Conservation (phyloP, 2,888 invertebrate species). For the Gortyna flavago region DNA sequence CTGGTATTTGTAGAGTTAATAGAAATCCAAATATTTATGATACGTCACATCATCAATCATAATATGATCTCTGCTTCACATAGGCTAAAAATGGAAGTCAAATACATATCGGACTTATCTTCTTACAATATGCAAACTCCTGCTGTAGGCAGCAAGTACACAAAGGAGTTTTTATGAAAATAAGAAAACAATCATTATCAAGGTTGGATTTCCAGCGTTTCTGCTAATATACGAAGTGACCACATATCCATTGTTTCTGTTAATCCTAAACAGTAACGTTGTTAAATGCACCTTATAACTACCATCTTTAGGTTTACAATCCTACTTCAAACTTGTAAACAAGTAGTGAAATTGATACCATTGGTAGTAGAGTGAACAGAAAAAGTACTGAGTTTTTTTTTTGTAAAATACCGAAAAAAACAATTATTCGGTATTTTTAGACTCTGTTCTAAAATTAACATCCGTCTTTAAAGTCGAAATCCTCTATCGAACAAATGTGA, state of each 20-base stretch:
- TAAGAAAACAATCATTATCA: constrained; percentile 3
- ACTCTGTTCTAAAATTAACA: background rate
- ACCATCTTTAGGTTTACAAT: constrained; percentile 3
- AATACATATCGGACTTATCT: background rate
- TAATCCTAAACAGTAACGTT: background rate
- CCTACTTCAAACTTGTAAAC: background rate
- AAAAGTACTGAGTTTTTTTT: constrained; percentile 1
- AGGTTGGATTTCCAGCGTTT: background rate
- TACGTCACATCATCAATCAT: background rate
- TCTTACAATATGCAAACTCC: background rate
- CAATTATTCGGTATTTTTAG: background rate
- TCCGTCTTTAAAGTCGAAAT: background rate
- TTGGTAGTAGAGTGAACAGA: constrained; percentile 15
- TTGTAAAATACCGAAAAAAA: background rate
- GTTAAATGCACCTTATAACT: constrained; percentile 16
- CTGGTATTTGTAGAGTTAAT: background rate
- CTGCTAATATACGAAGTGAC: constrained; percentile 5
- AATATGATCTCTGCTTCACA: background rate
- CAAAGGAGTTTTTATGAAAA: background rate
- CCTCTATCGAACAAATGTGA: background rate
- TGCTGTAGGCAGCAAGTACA: background rate
- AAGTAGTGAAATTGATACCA: constrained; percentile 38
- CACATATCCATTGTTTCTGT: constrained; percentile 21
- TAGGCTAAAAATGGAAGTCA: background rate
- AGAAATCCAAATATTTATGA: background rate